Conservation (phyloP, 2,888 invertebrate genomes). For the Ischnura elegans region DNA sequence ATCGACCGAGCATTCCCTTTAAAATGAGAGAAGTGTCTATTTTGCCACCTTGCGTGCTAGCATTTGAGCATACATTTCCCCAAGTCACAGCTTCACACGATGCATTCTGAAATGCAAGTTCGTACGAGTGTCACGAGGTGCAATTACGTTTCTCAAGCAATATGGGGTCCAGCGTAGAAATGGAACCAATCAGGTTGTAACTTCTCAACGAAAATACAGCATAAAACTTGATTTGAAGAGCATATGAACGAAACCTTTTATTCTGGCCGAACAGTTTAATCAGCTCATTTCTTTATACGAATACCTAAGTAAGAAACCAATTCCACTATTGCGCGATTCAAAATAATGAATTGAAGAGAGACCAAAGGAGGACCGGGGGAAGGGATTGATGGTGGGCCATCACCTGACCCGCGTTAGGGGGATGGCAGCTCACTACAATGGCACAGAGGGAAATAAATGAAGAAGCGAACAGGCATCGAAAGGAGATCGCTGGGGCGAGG, state of each 20-base stretch:
- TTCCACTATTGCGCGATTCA: not conserved
- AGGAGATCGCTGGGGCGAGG: not conserved
- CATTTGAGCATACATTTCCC: no score
- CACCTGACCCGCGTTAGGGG: not conserved
- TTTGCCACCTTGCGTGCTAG: no score
- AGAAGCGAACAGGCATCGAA: not conserved
- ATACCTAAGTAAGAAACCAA: not conserved
- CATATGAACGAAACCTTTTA: not conserved
- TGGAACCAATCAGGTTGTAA: no score
- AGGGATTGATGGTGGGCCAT: not conserved
- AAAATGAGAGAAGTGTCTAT: no score
- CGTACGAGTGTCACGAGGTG: no score
- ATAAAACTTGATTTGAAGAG: no score
- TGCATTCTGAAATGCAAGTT: no score
- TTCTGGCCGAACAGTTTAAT: not conserved
- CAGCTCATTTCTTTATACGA: not conserved
- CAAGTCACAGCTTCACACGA: no score
- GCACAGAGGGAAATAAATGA: not conserved
- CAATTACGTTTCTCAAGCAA: no score
- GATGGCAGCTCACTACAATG: not conserved
- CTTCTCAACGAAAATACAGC: no score
- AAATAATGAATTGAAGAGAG: not conserved
- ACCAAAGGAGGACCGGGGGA: not conserved
- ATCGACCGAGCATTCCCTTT: no score
- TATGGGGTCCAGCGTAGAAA: no score